Base-by-base conservation (phyloP, 2,888 invertebrate genomes). In the Ernsta delagoae region DNA sequence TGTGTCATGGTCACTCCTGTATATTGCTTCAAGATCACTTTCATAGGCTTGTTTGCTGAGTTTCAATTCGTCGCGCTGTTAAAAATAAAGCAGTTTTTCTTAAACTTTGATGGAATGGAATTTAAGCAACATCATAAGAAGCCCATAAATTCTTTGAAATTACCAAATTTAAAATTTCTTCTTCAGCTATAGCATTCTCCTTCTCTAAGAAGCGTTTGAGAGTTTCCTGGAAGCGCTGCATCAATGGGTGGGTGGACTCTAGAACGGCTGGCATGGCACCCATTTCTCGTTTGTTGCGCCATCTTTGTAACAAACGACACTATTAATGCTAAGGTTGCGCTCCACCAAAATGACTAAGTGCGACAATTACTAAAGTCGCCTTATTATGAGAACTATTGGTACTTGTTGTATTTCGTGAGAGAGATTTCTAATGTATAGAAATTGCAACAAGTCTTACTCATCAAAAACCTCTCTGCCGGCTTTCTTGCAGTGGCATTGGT, bases 141-240 rank as follows among this genome's bases (percentile, higher is more conserved):
- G 16, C 48, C 5, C 5, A 50, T 5, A 50, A 50, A n/a, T 16
- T 50, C 6, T 16, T 50, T 50, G 16, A 31, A 12, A 88, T 83
- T 87, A 96, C 96, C 78, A 96, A 88, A 73, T 96, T 95, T 1
- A 93, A 83, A 64, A 97, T 95, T 83, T 97, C 96, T 70, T 95
- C 94, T 57, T 94, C 93, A 0, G 97, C 92, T 66, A 95, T 93
- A 24, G 94, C 88, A 77, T 96, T 95, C 72, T 96, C 95, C 65
- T 95, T 94, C 59, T 94, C 78, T 0, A 97, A 90, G 83, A 96
- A 96, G 50, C 94, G 89, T 75, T 94, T 95, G 2, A 97, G 90
- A 0, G 96, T 95, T 72, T 94, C 88, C 89, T 97, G 97, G 86
- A 97, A 97, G 76, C 94, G 94, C 76, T 94, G 93, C 94, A 97